These are phyloP conservation scores for Nasua narica DNA, from an alignment of 2,797 vertebrate species.

Conservation along the genomic window DNA sequence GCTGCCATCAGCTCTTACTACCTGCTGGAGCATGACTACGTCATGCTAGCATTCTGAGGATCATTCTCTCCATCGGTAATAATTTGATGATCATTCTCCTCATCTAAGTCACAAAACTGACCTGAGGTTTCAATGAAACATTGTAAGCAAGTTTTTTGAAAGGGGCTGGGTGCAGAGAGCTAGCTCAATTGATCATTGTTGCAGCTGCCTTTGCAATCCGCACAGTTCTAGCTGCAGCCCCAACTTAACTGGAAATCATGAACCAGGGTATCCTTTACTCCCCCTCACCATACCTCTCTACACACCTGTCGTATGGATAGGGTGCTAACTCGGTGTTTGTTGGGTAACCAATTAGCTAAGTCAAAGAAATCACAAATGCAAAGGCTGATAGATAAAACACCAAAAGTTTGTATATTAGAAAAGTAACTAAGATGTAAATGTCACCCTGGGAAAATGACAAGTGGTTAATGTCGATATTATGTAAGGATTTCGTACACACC, in stretches of 20 bases:
- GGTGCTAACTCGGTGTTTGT: neutral
- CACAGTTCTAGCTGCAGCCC: neutral
- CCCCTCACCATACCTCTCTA: neutral
- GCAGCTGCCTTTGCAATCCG: neutral
- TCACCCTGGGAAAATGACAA: neutral
- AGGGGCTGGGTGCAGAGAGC: neutral
- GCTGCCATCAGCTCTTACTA: neutral
- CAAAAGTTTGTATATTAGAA: neutral
- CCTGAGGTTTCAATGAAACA: neutral
- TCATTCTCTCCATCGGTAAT: neutral
- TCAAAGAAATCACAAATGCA: neutral
- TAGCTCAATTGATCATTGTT: accelerated
- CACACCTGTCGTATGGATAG: neutral
- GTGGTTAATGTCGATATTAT: neutral
- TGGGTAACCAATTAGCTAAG: neutral
- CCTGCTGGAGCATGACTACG: neutral
- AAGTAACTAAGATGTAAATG: constrained; percentile 17
- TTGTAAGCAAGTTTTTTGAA: neutral
- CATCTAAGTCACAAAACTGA: neutral
- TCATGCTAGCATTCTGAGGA: neutral
- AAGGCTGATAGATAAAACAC: neutral
- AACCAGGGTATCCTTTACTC: neutral
- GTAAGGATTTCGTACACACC: neutral
- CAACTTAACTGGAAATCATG: neutral
- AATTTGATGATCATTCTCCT: neutral